Base-by-base conservation (phyloP, 2,797 vertebrate genomes). In the Leuciscus waleckii region DNA sequence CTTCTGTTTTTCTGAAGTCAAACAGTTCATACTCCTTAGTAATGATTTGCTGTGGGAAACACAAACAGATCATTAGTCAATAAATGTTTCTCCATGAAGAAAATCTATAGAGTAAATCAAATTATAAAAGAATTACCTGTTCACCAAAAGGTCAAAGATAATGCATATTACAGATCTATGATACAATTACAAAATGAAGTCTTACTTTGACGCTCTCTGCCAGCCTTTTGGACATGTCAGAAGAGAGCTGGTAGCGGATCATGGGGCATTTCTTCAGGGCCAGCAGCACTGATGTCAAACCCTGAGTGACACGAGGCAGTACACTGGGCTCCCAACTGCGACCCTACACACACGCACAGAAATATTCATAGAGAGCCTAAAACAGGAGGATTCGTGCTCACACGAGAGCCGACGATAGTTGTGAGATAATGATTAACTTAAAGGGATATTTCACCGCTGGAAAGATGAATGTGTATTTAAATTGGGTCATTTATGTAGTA, bases 221-320 rank as follows among this genome's bases (percentile, higher is more conserved):
- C 5, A 99, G 95, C 58, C 97, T 95, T 83, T 97, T 98, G 0
- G 98, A 95, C 85, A 96, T 92, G 85, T 99, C 97, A 0, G 98
- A 99, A 0, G 98, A 97, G 39, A 98, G 95, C 93, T 98, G 98
- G 89, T 99, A 99, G 7, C 98, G 97, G 86, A 99, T 99, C 97
- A 99, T 97, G 1, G 98, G 98, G 86, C 98, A 99, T 61, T 99
- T 99, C 94, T 99, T 99, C 58, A 99, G 94, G 1, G 98, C 97
- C n/a, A 99, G 91, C 0, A 99, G 95, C 85, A 99, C 94, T 1
- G 98, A 98, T 0, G 98, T 99, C 91, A 99, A 92, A 32, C 98
- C 98, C 89, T 99, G 97, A 32, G 97, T 98, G 1, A 96, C 95
- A 86, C 98, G 95, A 23, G 95, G 91, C 68, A 99, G 91, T 82